Base-by-base conservation (phyloP, 2,888 invertebrate genomes). In the Chymomyza fuscimana region DNA sequence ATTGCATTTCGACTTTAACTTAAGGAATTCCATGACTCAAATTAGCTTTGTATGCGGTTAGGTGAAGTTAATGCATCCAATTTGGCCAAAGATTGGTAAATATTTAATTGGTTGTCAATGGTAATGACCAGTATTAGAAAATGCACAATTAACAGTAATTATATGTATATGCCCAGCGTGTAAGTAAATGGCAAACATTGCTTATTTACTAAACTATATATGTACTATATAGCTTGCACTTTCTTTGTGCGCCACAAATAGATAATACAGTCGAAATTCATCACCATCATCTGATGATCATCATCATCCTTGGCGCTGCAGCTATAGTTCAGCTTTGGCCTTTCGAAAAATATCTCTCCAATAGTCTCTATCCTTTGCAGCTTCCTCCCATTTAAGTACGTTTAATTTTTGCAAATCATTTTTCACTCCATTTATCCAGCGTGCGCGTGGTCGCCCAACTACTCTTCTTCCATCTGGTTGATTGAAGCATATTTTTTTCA, bases 1-100 rank as follows among this genome's bases (percentile, higher is more conserved):
- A 83, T 83, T 83, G 83, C 78, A 82, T 82, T 82, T 82, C 4
- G 72, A 72, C 63, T 78, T 70, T 36, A 61, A 76, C 63, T 70
- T 68, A 61, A 75, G 74, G 72, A 76, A 67, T 69, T 72, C 56
- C 67, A 19, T 40, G 29, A 63, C 19, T 71, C 69, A 32, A 67
- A 79, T 85, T 70, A 36, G 62, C 62, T 67, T 58, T 40, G 16
- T 32, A 51, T 22, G 40, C 16, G 19, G 10, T 69, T 74, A 32
- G 51, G 70, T 40, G 46, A 10, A 65, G 54, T 46, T 63, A 36
- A 22, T 16, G 16, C 19, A 63, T 56, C 22, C 19, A 52, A 32
- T 7, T 58, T 52, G 54, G 40, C 29, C 29, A n/a, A 60, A 60
- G 32, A 60, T 25, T 32, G 60, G 60, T 16, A 60, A 60, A 60